Conservation (phyloP, 2,888 invertebrate species). For the Drosophila pseudotakahashii region DNA sequence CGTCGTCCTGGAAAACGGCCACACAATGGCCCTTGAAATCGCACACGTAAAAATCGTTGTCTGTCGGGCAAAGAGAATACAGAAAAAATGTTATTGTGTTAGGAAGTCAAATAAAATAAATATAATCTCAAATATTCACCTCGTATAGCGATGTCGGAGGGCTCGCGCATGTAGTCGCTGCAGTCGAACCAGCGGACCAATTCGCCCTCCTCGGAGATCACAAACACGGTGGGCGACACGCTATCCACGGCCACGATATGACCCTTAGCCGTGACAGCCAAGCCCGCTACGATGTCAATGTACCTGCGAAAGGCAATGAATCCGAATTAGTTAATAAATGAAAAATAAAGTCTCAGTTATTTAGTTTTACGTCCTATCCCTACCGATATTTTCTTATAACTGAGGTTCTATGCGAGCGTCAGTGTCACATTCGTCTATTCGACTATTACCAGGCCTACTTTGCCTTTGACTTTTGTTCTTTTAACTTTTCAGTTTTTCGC, state of each 20-base stretch:
- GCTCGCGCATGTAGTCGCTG: constrained; percentile 98
- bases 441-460: neutral
- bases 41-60: constrained; percentile 97
- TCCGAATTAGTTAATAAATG: neutral
- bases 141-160: constrained; percentile 97
- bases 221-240: constrained; percentile 98
- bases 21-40: constrained; percentile 99
- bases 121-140: constrained; percentile 85
- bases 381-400: too few relatives aligned
- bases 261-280: constrained; percentile 96
- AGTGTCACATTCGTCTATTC: too few relatives aligned
- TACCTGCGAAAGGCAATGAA: constrained; percentile 85
- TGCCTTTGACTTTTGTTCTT: neutral
- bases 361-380: too few relatives aligned
- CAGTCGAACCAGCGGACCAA: constrained; percentile 98
- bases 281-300: constrained; percentile 96
- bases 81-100: neutral
- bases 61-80: constrained; percentile 83
- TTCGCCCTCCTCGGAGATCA: constrained; percentile 96
- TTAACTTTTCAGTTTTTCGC: too few relatives aligned
- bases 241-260: constrained; percentile 98
- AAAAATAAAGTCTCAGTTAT: neutral
- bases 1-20: constrained; percentile 97
- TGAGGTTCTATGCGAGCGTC: too few relatives aligned
- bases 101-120: too few relatives aligned